Evolutionary conservation across 2,888 invertebrate species (phyloP).

Genomic region (Nemoura dubitans): DNA sequence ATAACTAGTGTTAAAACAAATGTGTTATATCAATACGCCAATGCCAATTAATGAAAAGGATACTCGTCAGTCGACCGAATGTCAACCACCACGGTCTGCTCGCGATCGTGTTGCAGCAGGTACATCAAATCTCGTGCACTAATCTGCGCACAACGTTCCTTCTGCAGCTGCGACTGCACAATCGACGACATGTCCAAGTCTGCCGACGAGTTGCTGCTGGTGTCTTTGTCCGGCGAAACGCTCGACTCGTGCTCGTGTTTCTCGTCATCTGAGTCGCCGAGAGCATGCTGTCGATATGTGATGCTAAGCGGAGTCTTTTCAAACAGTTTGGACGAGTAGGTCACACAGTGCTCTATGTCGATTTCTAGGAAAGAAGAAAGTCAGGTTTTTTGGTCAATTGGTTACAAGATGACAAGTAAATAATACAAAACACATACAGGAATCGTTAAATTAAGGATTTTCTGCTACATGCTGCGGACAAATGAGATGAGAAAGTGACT

Average conservation of each 20-base stretch:
- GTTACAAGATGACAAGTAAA: too few species aligned
- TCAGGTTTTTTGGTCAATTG: too few species aligned
- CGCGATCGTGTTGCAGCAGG: slow-evolving; percentile 67
- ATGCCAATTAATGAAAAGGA: slow-evolving; percentile 53
- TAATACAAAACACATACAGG: too few species aligned
- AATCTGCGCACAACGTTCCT: slow-evolving; percentile 83
- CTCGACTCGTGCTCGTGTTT: slow-evolving; percentile 21
- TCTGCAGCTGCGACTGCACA: slow-evolving; percentile 73
- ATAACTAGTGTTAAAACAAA: too few species aligned
- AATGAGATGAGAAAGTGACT: too few species aligned
- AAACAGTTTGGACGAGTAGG: slow-evolving; percentile 87
- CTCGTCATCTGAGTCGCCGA: slow-evolving; percentile 44
- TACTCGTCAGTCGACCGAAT: slow-evolving; percentile 72
- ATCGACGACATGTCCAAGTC: slow-evolving; percentile 72
- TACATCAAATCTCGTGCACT: slow-evolving; percentile 85
- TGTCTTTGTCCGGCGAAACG: slow-evolving; percentile 34
- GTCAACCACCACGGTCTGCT: slow-evolving; percentile 68
- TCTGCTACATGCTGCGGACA: too few species aligned
- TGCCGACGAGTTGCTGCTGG: background rate
- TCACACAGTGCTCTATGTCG: slow-evolving; percentile 92
- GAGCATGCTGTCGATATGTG: slow-evolving; percentile 82
- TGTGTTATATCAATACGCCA: too few species aligned
- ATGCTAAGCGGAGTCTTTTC: slow-evolving; percentile 88
- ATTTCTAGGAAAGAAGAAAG: slow-evolving; percentile 69
- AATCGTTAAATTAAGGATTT: too few species aligned